Percentiles rank a stretch among this genome's conserved stretches.
These are phyloP conservation scores for Parauchenoglanis ngamensis DNA, from an alignment of 2,797 vertebrate genomes.

Conservation along the genomic window DNA sequence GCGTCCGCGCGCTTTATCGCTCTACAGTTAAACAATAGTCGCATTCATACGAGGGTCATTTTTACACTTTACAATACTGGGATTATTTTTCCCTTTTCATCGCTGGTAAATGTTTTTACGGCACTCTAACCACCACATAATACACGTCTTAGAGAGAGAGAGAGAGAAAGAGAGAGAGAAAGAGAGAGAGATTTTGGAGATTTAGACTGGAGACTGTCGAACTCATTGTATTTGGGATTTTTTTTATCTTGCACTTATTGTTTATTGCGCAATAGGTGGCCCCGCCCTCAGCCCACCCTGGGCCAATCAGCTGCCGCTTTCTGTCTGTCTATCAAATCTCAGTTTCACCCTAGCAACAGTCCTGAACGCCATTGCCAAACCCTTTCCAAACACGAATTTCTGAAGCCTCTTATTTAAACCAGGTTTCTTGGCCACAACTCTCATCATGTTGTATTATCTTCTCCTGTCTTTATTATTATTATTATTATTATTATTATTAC, in stretches of 20 bases:
- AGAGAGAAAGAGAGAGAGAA: too few relatives aligned
- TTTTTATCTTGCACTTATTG: conserved; percentile 22
- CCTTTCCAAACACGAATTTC: not conserved
- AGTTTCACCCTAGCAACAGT: conserved; percentile 62
- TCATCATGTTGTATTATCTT: not conserved
- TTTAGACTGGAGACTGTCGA: conserved; percentile 18
- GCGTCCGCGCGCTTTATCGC: not conserved
- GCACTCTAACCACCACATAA: not conserved
- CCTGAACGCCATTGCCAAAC: not conserved
- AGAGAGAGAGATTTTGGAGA: not conserved
- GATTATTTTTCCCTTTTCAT: not conserved
- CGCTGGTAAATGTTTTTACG: not conserved
- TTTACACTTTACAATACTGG: not conserved
- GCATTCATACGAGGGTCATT: not conserved
- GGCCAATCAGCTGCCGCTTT: conserved; percentile 52
- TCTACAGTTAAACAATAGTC: conserved; percentile 20
- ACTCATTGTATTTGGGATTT: conserved; percentile 17
- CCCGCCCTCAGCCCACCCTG: conserved; percentile 33
- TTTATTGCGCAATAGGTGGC: conserved; percentile 43
- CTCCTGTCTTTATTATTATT: not conserved
- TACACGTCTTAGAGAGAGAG: not conserved
- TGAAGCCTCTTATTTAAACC: not conserved
- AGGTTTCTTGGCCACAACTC: too few relatives aligned
- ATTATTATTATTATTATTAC: conserved; percentile 7
- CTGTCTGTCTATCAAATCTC: conserved; percentile 45